These are phyloP conservation scores for Colaptes auratus DNA, from an alignment of 2,113 vertebrate species.

Conservation along the genomic window DNA sequence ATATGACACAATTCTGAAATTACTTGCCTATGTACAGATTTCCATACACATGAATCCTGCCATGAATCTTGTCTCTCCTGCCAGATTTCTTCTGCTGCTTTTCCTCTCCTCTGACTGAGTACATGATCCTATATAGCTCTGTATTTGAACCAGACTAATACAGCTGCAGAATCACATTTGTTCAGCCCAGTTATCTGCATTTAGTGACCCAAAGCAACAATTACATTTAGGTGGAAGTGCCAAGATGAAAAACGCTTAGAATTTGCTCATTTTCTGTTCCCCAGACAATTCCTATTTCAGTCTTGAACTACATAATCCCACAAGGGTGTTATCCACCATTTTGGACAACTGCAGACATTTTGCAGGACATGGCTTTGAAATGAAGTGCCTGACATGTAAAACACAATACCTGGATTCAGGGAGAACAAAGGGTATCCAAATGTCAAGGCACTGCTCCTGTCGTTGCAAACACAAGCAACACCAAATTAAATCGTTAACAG, in stretches of 20 bases:
- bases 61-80: background rate
- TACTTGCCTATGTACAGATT: background rate
- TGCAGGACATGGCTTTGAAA: background rate
- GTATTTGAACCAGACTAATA: background rate
- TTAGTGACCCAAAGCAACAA: background rate
- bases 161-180: background rate
- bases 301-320: background rate
- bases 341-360: background rate
- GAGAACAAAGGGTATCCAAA: background rate
- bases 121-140: background rate
- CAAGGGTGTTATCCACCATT: background rate
- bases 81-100: background rate
- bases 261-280: background rate
- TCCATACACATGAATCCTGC: background rate
- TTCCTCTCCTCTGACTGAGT: background rate
- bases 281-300: background rate
- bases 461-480: rapidly evolving
- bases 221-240: background rate
- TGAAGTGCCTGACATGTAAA: background rate
- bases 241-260: background rate
- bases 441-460: background rate
- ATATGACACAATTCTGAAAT: background rate
- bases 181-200: background rate
- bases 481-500: background rate
- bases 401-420: too few species aligned